Percentiles rank a stretch among this genome's conserved stretches.
These are phyloP conservation scores for Glaucidium brasilianum DNA, from an alignment of 2,113 vertebrate genomes.

Conservation along the genomic window DNA sequence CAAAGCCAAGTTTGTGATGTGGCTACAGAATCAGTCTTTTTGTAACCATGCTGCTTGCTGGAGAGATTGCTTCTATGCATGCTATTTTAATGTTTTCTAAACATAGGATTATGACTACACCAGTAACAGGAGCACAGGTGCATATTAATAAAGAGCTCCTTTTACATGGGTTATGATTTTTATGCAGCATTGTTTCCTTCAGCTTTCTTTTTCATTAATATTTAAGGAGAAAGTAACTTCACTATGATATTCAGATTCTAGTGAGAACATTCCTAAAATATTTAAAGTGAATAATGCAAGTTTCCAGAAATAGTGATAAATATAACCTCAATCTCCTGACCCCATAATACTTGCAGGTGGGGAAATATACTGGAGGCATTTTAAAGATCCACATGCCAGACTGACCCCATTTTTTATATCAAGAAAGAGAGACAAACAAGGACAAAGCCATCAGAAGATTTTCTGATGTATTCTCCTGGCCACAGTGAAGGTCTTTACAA, in stretches of 20 bases:
- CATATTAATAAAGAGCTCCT: background rate
- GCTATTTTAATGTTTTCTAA: background rate
- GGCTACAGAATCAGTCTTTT: background rate
- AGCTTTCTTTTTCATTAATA: conserved; percentile 43
- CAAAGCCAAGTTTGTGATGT: background rate
- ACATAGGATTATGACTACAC: background rate
- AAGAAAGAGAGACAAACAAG: conserved; percentile 23
- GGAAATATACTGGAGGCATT: conserved; percentile 38
- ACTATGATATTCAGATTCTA: background rate
- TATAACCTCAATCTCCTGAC: background rate
- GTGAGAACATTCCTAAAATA: conserved; percentile 48
- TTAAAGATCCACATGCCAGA: conserved; percentile 6
- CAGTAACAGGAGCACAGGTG: background rate
- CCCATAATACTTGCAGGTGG: background rate
- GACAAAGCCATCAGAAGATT: conserved; percentile 44
- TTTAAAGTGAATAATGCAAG: conserved; percentile 31
- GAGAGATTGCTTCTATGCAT: background rate
- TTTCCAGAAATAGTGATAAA: conserved; percentile 46
- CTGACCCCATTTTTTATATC: conserved; percentile 34
- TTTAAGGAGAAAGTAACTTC: conserved; percentile 32
- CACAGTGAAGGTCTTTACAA: background rate
- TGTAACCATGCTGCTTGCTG: background rate
- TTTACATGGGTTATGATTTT: background rate
- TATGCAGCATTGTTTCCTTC: conserved; percentile 7
- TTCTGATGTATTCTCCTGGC: conserved; percentile 26